These are phyloP conservation scores for Pangasius macronema DNA, from an alignment of 2,797 vertebrate species.

Conservation along the genomic window DNA sequence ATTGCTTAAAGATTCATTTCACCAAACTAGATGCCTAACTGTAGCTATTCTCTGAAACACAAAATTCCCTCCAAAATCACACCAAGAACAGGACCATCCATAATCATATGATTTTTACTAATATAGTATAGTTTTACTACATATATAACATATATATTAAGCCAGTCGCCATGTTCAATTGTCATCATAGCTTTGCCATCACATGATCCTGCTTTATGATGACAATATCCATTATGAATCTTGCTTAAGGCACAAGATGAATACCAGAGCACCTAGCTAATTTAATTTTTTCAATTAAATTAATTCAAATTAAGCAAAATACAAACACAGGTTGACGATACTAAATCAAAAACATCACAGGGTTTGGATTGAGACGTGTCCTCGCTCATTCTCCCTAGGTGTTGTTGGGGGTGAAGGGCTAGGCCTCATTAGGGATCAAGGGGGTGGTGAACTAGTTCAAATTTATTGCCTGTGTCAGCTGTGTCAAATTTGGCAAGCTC, in stretches of 20 bases:
- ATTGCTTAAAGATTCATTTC: background rate
- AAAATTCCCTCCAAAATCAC: background rate
- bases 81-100: background rate
- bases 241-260: background rate
- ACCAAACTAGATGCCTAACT: background rate
- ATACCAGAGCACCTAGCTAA: background rate
- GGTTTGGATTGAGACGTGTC: conserved; percentile 18
- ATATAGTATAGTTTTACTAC: background rate
- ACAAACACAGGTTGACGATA: background rate
- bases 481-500: conserved; percentile 82
- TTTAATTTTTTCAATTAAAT: background rate
- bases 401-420: conserved; percentile 61
- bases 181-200: background rate
- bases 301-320: background rate
- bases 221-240: background rate
- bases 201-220: background rate
- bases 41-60: background rate
- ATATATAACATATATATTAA: background rate
- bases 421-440: conserved; percentile 73
- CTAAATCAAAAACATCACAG: background rate
- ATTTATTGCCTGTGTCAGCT: conserved; percentile 82
- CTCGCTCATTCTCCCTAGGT: background rate
- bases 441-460: conserved; percentile 77
- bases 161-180: background rate
- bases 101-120: background rate